phyloP scores from a whole-genome alignment of 1,140 invertebrate genomes.

The Drosophila equinoxialis region DNA sequence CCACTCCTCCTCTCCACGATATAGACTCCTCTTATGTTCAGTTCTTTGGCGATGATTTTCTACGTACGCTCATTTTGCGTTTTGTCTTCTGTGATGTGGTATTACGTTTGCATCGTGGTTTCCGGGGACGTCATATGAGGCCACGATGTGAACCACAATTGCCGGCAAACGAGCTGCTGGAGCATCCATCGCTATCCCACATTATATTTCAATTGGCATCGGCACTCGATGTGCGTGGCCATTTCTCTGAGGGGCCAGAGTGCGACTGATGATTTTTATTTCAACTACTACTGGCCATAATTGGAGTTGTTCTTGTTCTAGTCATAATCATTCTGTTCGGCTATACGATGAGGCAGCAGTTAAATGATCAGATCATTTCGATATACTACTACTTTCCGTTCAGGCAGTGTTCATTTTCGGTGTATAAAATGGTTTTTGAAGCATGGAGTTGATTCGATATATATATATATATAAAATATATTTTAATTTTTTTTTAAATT shows the following conservation, averaged over 20 bases:
- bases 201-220: slow-evolving; percentile 92
- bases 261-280: slow-evolving; percentile 86
- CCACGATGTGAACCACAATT: slow-evolving; percentile 93
- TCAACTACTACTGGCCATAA: slow-evolving; percentile 44
- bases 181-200: slow-evolving; percentile 92
- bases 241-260: slow-evolving; percentile 89
- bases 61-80: slow-evolving; percentile 92
- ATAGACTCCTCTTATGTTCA: slow-evolving; percentile 91
- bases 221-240: slow-evolving; percentile 90
- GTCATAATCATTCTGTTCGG: slow-evolving; percentile 45
- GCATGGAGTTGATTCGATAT: slow-evolving; percentile 39
- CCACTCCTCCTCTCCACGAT: too few relatives aligned
- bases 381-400: slow-evolving; percentile 32
- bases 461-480: slow-evolving; percentile 7
- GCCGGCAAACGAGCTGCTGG: slow-evolving; percentile 94
- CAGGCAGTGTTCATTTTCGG: slow-evolving; percentile 51
- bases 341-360: slow-evolving; percentile 48
- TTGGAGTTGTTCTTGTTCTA: slow-evolving; percentile 32
- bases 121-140: slow-evolving; percentile 91
- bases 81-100: slow-evolving; percentile 97
- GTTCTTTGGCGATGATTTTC: slow-evolving; percentile 97
- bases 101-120: slow-evolving; percentile 92
- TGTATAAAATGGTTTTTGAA: slow-evolving; percentile 66
- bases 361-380: slow-evolving; percentile 46
- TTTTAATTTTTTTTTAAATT: slow-evolving; percentile 35